Conservation (phyloP, 1,140 invertebrate genomes). For the Brachionus rotundiformis region DNA sequence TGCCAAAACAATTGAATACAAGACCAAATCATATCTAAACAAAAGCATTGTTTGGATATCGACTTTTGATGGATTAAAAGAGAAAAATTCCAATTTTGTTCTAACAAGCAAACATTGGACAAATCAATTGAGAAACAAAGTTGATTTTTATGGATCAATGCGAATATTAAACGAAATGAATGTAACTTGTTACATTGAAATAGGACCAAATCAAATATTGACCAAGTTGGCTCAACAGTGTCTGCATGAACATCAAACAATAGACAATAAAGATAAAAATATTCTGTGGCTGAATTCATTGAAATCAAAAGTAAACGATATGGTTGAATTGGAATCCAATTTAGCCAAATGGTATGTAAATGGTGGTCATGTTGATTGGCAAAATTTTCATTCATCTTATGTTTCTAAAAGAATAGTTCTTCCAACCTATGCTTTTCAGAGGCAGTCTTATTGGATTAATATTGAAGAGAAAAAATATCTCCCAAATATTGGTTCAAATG, state of each 20-base stretch:
- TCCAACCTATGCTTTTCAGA: not conserved
- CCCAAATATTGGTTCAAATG: too few relatives aligned
- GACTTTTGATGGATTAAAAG: not conserved
- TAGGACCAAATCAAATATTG: not conserved
- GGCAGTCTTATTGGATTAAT: not conserved
- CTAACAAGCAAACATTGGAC: not conserved
- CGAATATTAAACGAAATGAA: not conserved
- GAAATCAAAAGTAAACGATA: not conserved
- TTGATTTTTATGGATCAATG: not conserved
- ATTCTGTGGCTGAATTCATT: not conserved
- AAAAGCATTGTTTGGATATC: not conserved
- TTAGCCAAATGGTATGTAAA: slow-evolving; percentile 5
- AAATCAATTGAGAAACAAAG: not conserved
- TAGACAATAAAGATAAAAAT: not conserved
- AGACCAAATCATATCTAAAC: not conserved
- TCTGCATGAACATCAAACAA: not conserved
- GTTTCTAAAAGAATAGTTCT: not conserved
- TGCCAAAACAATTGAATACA: not conserved
- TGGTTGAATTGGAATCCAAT: not conserved
- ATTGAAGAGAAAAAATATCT: too few relatives aligned
- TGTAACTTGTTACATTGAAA: not conserved
- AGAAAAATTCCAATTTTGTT: not conserved
- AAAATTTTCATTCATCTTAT: not conserved
- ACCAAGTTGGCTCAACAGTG: not conserved
- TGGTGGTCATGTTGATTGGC: not conserved